These are phyloP conservation scores for Temnothorax rugatulus DNA, from an alignment of 2,888 invertebrate species.

Conservation along the genomic window DNA sequence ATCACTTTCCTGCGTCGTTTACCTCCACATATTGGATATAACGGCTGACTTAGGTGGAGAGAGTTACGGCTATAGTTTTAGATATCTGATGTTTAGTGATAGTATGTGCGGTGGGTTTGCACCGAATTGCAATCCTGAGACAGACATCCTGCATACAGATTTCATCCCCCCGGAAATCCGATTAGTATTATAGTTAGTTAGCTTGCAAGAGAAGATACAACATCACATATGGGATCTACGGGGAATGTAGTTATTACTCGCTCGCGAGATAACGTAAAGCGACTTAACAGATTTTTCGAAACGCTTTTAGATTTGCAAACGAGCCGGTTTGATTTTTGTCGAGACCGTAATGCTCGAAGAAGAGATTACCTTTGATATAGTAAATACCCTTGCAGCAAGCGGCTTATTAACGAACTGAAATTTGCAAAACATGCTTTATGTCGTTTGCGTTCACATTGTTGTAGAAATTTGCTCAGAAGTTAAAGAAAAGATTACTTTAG, in stretches of 20 bases:
- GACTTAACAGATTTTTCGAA: constrained; percentile 6
- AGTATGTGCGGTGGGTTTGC: neutral
- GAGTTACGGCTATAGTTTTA: neutral
- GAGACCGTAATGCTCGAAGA: neutral
- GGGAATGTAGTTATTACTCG: constrained; percentile 6
- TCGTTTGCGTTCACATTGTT: too few species aligned
- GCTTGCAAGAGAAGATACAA: constrained; percentile 1
- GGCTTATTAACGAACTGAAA: constrained; percentile 2
- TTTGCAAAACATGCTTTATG: neutral
- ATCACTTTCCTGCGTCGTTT: neutral
- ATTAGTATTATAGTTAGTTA: constrained; percentile 36
- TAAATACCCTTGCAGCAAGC: neutral
- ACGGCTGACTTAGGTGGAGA: neutral
- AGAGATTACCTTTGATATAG: neutral
- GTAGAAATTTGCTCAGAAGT: neutral
- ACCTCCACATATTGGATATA: neutral
- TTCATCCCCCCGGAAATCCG: constrained; percentile 25
- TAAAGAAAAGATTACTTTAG: neutral
- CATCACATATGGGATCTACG: neutral
- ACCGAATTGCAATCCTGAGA: constrained; percentile 8
- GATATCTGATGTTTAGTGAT: neutral
- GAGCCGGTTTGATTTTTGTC: neutral
- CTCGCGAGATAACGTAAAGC: neutral
- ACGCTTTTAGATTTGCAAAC: neutral
- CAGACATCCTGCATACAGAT: constrained; percentile 34